These are phyloP conservation scores for Onychomys torridus DNA, from an alignment of 2,797 vertebrate species.

Conservation along the genomic window DNA sequence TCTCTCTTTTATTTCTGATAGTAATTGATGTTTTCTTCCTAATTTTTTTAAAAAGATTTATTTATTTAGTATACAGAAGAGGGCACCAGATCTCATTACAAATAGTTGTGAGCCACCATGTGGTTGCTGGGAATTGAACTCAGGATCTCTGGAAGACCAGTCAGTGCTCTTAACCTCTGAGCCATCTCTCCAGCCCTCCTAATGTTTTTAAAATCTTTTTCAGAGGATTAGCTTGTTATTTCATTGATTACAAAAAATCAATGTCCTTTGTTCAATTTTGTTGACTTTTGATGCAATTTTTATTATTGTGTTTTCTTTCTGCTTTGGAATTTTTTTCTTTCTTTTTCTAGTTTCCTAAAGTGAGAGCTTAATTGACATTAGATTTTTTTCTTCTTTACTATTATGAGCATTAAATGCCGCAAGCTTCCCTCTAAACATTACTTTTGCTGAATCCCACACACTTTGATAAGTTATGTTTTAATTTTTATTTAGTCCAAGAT, in stretches of 20 bases:
- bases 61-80: too few species aligned
- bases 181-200: too few species aligned
- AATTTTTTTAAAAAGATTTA: too few species aligned
- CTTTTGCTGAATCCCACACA: not conserved
- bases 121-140: too few species aligned
- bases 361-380: not conserved
- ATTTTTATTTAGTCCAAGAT: not conserved
- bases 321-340: not conserved
- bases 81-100: too few species aligned
- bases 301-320: not conserved
- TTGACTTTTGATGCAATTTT: not conserved
- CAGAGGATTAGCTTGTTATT: not conserved
- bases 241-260: not conserved
- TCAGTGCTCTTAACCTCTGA: too few species aligned
- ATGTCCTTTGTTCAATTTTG: not conserved
- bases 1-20: not conserved
- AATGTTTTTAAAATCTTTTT: not conserved
- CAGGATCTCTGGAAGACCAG: too few species aligned
- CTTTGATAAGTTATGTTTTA: not conserved
- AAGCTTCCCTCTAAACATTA: not conserved
- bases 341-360: not conserved
- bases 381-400: not conserved
- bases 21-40: not conserved
- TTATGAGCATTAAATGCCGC: not conserved
- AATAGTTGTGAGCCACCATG: too few species aligned